Evolutionary conservation across 1,140 invertebrate species (phyloP).

Genomic region (Caenorhabditis elegans): DNA sequence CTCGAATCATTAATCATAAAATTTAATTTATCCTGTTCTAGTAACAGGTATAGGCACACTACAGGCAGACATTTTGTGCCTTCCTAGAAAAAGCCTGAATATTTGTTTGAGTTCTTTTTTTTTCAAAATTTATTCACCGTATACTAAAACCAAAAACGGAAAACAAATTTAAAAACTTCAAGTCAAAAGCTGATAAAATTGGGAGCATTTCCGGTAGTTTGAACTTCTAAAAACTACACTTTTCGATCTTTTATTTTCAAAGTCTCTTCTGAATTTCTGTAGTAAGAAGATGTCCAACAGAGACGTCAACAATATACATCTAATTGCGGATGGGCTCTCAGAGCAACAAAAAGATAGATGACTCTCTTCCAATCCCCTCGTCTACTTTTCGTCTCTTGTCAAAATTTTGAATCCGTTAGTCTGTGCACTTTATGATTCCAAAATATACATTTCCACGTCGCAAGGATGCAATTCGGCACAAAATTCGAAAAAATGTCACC

Average conservation of each 20-base stretch:
- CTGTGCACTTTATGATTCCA: conserved; percentile 31
- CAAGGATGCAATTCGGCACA: conserved; percentile 1
- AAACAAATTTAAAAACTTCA: neutral
- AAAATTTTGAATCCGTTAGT: conserved; percentile 22
- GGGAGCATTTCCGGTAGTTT: neutral
- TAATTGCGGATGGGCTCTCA: neutral
- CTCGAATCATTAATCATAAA: no score
- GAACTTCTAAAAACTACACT: neutral
- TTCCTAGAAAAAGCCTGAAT: no score
- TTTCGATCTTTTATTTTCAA: neutral
- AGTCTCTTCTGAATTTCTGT: neutral
- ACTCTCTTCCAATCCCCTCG: neutral
- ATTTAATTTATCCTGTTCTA: no score
- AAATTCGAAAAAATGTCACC: conserved; percentile 14
- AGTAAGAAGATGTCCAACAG: neutral
- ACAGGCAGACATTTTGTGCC: no score
- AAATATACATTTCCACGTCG: conserved; percentile 25
- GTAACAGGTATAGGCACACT: no score
- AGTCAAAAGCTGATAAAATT: no score
- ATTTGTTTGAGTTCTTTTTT: no score
- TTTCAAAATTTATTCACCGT: no score
- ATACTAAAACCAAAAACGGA: neutral
- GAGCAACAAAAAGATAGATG: conserved; percentile 21
- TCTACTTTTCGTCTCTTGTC: neutral
- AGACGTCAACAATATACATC: conserved; percentile 22